Conservation (phyloP, 2,113 vertebrate species). For the Todiramphus chloris region DNA sequence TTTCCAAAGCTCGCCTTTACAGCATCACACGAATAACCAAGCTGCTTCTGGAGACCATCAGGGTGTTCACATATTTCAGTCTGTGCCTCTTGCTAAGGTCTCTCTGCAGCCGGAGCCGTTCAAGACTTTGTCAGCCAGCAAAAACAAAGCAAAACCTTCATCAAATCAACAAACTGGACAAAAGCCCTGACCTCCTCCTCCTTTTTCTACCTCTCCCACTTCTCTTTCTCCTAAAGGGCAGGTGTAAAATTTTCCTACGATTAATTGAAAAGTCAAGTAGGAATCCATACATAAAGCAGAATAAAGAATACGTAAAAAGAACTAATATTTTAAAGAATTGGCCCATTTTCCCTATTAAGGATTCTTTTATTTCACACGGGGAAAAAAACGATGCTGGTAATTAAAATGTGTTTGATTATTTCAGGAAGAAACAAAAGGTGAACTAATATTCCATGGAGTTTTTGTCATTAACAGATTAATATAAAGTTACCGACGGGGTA, state of each 20-base stretch:
- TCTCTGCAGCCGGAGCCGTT: neutral
- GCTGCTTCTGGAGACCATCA: neutral
- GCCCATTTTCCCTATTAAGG: neutral
- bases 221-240: neutral
- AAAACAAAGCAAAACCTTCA: neutral
- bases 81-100: neutral
- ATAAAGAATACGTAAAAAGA: neutral
- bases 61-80: neutral
- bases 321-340: neutral
- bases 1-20: neutral
- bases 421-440: neutral
- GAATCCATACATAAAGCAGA: neutral
- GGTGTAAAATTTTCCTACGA: neutral
- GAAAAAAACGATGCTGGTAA: neutral
- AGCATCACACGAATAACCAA: fast-evolving
- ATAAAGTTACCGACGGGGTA: neutral
- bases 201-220: neutral
- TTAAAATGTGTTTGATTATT: neutral
- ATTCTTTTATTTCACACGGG: neutral
- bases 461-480: neutral
- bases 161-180: neutral
- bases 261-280: neutral
- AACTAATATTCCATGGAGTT: neutral
- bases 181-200: neutral
- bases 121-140: neutral